Evolutionary conservation across 2,797 vertebrate genomes (phyloP), one percentile per base, ranked within the genome.

Genomic region (Lepilemur ruficaudatus): DNA sequence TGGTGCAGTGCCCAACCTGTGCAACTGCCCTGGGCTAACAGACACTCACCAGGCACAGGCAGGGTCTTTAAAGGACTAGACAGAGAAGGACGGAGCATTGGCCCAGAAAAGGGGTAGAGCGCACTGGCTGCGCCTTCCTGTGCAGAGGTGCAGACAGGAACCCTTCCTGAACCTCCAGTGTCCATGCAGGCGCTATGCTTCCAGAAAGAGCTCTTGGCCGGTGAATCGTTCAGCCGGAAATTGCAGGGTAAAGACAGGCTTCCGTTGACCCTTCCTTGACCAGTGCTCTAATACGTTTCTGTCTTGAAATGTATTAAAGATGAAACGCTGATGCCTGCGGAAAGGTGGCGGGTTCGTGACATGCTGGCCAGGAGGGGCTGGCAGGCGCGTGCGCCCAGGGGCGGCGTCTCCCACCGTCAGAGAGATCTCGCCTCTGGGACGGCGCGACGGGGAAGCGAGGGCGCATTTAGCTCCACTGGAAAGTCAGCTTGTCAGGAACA

Each of bases 211-310:
- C 18, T 76, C 25, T 20, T 2, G 14, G 30, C 95, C 72, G 89
- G 89, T 89, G 78, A 94, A 95, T 89, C 92, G 95, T 96, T 96
- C 97, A 97, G 32, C 35, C 25, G 70, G 41, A 95, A 96, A 97
- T 89, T 96, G 89, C 92, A 90, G 73, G 89, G 95, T 95, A 96
- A 94, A 96, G 79, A 92, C 18, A 38, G 93, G 25, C 96, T 91
- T 57, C 67, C 88, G 84, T 50, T 12, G 48, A 50, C 48, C 48
- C 48, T 50, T 15, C 48, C 48, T 50, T 50, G 96, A 95, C 97
- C 91, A 94, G 65, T 82, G 89, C 95, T 50, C 14, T 50, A 4
- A 15, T 50, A 4, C 82, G 79, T 89, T 28, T 15, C 94, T 4
- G 52, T 63, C 52, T 55, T 4, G 67, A 92, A 88, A 83, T 13